Evolutionary conservation across 2,888 invertebrate species (phyloP).

Genomic region (Apamea crenata): DNA sequence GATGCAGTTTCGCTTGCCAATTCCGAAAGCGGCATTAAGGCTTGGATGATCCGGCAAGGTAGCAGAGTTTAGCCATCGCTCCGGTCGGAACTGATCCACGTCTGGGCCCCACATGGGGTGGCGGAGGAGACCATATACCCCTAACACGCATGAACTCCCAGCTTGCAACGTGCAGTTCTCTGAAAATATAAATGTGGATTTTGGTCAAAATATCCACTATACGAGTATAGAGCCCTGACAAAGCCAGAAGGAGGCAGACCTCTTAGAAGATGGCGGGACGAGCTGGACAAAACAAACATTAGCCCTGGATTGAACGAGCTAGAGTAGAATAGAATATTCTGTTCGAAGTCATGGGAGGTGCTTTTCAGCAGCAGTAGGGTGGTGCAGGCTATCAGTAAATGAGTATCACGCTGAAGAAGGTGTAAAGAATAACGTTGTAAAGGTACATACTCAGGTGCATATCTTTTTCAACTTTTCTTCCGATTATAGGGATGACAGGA

Average conservation of each 20-base stretch:
- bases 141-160: constrained; percentile 71
- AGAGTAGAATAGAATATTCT: neutral
- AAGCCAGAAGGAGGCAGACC: no score
- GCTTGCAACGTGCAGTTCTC: constrained; percentile 63
- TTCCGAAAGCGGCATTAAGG: constrained; percentile 73
- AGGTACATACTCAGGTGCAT: constrained; percentile 46
- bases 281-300: neutral
- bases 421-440: neutral
- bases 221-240: no score
- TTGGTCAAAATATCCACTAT: no score
- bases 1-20: constrained; percentile 77
- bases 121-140: constrained; percentile 73
- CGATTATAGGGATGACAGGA: constrained; percentile 30
- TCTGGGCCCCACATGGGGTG: constrained; percentile 78
- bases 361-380: neutral
- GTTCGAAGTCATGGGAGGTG: no score
- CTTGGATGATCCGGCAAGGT: constrained; percentile 71
- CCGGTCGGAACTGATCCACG: constrained; percentile 75
- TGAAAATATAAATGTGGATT: neutral
- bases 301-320: neutral
- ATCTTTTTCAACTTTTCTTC: constrained; percentile 40
- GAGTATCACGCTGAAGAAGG: neutral
- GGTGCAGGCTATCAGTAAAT: neutral
- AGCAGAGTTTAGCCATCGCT: constrained; percentile 75
- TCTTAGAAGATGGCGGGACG: no score